A percentile compares a stretch with the other conserved stretches of the same genome.
Conservation (phyloP, 1,140 invertebrate species). For the Drosophila busckii region DNA sequence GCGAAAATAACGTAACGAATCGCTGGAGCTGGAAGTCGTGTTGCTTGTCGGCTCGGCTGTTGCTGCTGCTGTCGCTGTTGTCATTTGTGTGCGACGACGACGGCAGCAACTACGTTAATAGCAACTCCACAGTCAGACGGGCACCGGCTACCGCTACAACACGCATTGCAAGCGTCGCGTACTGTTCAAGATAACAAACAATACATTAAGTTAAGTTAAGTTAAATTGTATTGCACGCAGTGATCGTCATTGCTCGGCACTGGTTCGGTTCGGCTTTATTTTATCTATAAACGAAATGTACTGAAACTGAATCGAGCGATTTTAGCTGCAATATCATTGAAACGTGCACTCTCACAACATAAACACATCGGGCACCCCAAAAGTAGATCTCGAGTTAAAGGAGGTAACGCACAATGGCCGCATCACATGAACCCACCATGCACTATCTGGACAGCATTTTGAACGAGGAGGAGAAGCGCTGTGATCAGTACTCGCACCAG, state of each 20-base stretch:
- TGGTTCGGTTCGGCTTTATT: too few species aligned
- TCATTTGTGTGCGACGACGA: constrained; percentile 31
- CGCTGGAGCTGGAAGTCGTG: constrained; percentile 33
- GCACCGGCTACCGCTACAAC: constrained; percentile 41
- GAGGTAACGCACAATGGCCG: constrained; percentile 65
- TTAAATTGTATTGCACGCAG: constrained; percentile 5
- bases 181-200: constrained; percentile 10
- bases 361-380: neutral
- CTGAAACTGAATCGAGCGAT: constrained; percentile 16
- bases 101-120: constrained; percentile 50
- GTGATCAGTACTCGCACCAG: constrained; percentile 67
- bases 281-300: constrained; percentile 31
- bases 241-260: constrained; percentile 21
- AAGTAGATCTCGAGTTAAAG: constrained; percentile 3
- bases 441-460: constrained; percentile 72
- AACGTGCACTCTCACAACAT: constrained; percentile 14
- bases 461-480: constrained; percentile 74
- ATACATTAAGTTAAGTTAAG: too few species aligned
- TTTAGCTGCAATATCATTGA: constrained; percentile 16
- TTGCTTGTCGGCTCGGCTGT: constrained; percentile 29
- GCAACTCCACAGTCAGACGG: constrained; percentile 56
- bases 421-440: constrained; percentile 70
- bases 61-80: constrained; percentile 28
- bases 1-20: constrained; percentile 46
- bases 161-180: constrained; percentile 25